Base-by-base conservation (phyloP, 2,113 vertebrate species). In the Maccullochella peelii region DNA sequence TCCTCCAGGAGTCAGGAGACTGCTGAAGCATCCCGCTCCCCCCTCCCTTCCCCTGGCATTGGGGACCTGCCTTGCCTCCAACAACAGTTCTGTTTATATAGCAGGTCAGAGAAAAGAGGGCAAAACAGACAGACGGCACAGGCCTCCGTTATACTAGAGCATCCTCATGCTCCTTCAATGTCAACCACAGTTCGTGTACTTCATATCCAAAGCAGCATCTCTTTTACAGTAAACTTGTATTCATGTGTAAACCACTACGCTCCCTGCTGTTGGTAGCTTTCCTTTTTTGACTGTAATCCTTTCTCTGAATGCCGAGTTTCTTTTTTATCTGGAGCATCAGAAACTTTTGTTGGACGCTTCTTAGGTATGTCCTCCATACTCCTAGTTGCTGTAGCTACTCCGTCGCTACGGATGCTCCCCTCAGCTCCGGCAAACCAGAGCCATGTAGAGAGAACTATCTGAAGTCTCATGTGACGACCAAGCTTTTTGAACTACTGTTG, bases 1-100 rank as follows among this genome's bases (percentile, higher is more conserved):
- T 79, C 90, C 91, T 89, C 75, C 76, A 79, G 88, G 87, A 89
- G 68, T 58, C 66, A 9, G 75, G 77, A 71, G 79, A 58, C 80
- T 75, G 90, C 80, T 81, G 75, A 76, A 40, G 69, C 67, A 0
- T 54, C 62, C 72, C 7, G 0, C 36, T 33, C 6, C n/a, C 1
- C 4, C 44, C 54, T 42, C 14, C 10, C 18, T 38, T 30, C n/a
- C 0, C 18, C 0, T 10, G 8, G 23, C 79, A 52, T 40, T n/a
- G 9, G 78, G 58, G 70, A 40, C 54, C 67, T 73, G 30, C 59
- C 74, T 79, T 3, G 11, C 30, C 54, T 83, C 71, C 59, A 33
- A 79, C 52, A 77, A 47, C 18, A 70, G 2, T 62, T 66, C 65
- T 89, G 87, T 89, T 92, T 86, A 86, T 72, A 68, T 25, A 68